Evolutionary conservation across 2,888 invertebrate genomes (phyloP), one percentile per base, ranked within the genome.

Genomic region (Polietes domitor): DNA sequence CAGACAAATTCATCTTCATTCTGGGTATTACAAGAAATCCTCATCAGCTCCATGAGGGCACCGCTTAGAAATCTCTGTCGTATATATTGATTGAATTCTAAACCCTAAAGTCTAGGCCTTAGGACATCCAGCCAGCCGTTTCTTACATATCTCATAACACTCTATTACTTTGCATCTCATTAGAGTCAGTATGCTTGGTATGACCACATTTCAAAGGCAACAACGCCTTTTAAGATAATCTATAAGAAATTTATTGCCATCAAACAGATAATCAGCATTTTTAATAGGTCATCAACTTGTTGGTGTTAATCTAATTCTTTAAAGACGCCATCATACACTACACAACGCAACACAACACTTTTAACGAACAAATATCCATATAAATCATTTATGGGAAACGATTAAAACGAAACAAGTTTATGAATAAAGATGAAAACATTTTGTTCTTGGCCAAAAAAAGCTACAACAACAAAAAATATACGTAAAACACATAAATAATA

Each of bases 401-500:
- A 9, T 63, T 63, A 63, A 58, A 24, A 26, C 17, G 24, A 63
- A 63, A 32, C n/a, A 63, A 37, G 32, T 37, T 32, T 37, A 32
- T 32, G 63, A 63, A 32, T 63, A 63, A 28, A 32, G 63, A n/a
- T 32, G 32, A 50, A 50, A 55, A 55, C 7, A 63, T 17, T 24
- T 4, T 24, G 58, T 26, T 58, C 58, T 58, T 58, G 26, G 26
- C 58, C 1, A 47, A n/a, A 47, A 47, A 47, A 2, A 47, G n/a
- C 47, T 1, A 5, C n/a, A 6, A 12, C 47, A 47, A n/a, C 47
- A 47, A 12, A 32, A 32, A 47, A 47, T n/a, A 12, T 47, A 12
- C 15, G 3, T 32, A 41, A 41, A 10, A 47, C 4, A n/a, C 47
- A n/a, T n/a, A 47, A 47, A n/a, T 12, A 47, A 12, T 47, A 7